Base-by-base conservation (phyloP, 2,113 vertebrate species). In the Condylura cristata region DNA sequence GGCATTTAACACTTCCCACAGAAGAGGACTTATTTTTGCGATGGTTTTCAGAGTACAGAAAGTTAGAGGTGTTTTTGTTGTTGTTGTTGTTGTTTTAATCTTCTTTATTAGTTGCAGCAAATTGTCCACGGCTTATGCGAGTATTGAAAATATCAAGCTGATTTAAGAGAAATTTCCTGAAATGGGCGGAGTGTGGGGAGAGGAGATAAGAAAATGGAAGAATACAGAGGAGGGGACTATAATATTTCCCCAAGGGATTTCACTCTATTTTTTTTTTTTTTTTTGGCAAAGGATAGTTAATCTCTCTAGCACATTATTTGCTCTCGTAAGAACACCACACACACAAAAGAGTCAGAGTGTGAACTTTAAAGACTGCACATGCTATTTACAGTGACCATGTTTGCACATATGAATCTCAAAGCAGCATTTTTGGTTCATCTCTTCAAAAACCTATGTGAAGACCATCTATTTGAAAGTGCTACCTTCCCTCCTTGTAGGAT, bases 101-200 rank as follows among this genome's bases (percentile, higher is more conserved):
- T 97, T 86, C 83, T 97, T 98, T 98, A 98, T 97, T 98, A 97
- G 95, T 81, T 87, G 20, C 89, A 97, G 97, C 97, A 98, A 97
- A 81, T 92, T 98, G 96, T 96, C 96, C 95, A 88, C 39, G 71
- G 48, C 95, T 98, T 97, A 96, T 97, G 83, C 37, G 86, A 93
- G 93, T 94, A 93, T 98, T 98, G 90, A 98, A 97, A 98, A 98
- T 96, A 98, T 75, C 48, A 75, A 86, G 86, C 56, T 75, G 90
- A 76, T 96, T 97, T 98, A 97, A 97, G 82, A 97, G 96, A 97
- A 98, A 91, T 85, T 97, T 97, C 81, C 84, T 81, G 90, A 97
- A 91, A 13, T 28, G 65, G 84, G n/a, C 46, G 28, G 39, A 78
- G 32, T 95, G 39, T 91, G 34, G 12, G n/a, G 66, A 89, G 11